Conservation (phyloP, 1,140 invertebrate species). For the Schlechtendalia chinensis region DNA sequence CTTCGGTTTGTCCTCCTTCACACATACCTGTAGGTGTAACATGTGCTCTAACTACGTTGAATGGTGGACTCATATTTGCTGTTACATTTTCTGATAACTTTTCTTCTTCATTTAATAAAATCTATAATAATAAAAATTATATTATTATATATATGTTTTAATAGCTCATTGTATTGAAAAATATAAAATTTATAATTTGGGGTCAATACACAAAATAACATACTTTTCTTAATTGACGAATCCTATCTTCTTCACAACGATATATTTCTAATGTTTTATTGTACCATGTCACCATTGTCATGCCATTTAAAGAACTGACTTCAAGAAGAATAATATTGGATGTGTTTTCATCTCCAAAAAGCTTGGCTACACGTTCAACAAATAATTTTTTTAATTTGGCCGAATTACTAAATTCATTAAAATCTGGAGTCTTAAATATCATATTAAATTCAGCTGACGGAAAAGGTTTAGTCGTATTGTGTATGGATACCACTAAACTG, state of each 20-base stretch:
- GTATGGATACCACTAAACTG: conserved; percentile 74
- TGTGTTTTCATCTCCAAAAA: conserved; percentile 75
- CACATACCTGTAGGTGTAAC: conserved; percentile 72
- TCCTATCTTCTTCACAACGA: conserved; percentile 42
- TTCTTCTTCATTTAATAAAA: conserved; percentile 60
- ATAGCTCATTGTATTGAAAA: no score
- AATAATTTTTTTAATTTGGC: conserved; percentile 71
- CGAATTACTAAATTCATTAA: conserved; percentile 69
- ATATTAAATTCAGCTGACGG: conserved; percentile 75
- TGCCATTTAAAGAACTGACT: conserved; percentile 59
- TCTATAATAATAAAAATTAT: conserved; percentile 46
- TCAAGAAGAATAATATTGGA: conserved; percentile 67
- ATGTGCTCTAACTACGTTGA: conserved; percentile 72
- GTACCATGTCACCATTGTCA: conserved; percentile 72
- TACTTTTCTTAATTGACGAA: conserved; percentile 39
- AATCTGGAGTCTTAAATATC: conserved; percentile 68
- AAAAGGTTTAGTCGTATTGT: conserved; percentile 59
- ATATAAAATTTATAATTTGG: no score
- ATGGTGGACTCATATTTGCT: conserved; percentile 72
- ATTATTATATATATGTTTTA: no score
- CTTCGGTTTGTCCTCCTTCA: conserved; percentile 61
- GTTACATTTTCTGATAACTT: conserved; percentile 66
- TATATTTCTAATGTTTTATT: conserved; percentile 62
- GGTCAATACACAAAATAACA: no score
- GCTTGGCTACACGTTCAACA: conserved; percentile 70